Conservation (phyloP, 2,888 invertebrate genomes). For the Athetis lepigone region DNA sequence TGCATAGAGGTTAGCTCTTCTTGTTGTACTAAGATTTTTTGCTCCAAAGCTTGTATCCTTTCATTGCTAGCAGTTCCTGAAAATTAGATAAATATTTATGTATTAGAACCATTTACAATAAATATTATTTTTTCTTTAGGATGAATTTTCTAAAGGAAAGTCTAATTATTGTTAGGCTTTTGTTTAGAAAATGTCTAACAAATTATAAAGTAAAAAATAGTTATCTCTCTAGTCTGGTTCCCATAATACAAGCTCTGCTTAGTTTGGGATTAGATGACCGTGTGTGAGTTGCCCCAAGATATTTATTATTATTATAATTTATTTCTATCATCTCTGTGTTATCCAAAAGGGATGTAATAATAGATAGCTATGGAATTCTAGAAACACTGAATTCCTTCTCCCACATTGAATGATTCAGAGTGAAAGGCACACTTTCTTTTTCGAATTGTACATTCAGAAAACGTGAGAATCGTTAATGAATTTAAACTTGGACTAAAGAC, state of each 20-base stretch:
- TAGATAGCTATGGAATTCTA: background rate
- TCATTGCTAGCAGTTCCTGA: constrained; percentile 84
- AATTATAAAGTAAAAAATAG: no score
- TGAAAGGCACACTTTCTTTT: constrained; percentile 22
- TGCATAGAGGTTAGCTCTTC: constrained; percentile 98
- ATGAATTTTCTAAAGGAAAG: background rate
- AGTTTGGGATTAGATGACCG: no score
- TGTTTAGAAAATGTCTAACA: no score
- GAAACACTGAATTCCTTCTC: constrained; percentile 8
- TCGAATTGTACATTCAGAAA: constrained; percentile 7
- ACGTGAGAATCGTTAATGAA: constrained; percentile 30
- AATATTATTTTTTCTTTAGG: no score
- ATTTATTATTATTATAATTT: no score
- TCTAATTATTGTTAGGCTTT: background rate
- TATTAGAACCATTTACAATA: background rate
- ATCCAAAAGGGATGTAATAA: background rate
- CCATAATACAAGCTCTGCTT: no score
- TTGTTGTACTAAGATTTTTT: constrained; percentile 96
- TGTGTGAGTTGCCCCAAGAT: no score
- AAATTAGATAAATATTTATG: constrained; percentile 53
- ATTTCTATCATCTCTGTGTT: no score
- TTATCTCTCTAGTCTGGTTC: no score
- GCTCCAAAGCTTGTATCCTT: constrained; percentile 94
- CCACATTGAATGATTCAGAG: constrained; percentile 14
- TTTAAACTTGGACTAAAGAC: background rate